Conservation (phyloP, 2,113 vertebrate genomes). For the Osmerus mordax region DNA sequence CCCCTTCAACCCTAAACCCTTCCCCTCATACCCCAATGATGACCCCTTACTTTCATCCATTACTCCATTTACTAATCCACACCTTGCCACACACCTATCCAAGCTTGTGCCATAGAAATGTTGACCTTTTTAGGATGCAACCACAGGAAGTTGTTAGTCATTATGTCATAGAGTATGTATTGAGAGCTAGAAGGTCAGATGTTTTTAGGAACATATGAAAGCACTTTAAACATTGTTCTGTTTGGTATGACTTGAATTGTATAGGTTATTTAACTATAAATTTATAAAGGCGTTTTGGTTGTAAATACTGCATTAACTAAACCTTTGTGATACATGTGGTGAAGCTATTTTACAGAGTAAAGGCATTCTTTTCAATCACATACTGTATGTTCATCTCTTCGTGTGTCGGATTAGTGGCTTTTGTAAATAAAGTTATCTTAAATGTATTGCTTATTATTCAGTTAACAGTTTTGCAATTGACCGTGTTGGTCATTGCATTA, state of each 20-base stretch:
- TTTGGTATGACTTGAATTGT: constrained; percentile 55
- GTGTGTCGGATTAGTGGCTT: constrained; percentile 20
- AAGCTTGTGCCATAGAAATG: neutral
- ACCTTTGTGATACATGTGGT: neutral
- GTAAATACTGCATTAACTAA: constrained; percentile 41
- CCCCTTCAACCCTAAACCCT: constrained; percentile 17
- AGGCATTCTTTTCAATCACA: constrained; percentile 23
- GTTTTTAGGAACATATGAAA: constrained; percentile 50
- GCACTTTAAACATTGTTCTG: constrained; percentile 63
- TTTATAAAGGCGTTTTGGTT: constrained; percentile 41
- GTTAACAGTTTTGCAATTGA: too few species aligned
- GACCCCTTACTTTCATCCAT: constrained; percentile 48
- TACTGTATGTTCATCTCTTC: neutral
- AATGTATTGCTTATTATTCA: too few species aligned
- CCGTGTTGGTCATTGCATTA: too few species aligned
- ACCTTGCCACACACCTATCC: neutral
- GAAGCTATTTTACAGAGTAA: constrained; percentile 21
- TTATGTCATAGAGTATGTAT: neutral
- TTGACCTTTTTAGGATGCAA: neutral
- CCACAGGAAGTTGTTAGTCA: neutral
- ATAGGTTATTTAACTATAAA: constrained; percentile 56
- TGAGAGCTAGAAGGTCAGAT: constrained; percentile 30
- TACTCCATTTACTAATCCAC: constrained; percentile 9
- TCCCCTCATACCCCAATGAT: constrained; percentile 45
- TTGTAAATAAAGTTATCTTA: constrained; percentile 40